Percentiles rank a stretch among this genome's conserved stretches.
Evolutionary conservation across 2,888 invertebrate species (phyloP).

Genomic region (Spialia ferax): DNA sequence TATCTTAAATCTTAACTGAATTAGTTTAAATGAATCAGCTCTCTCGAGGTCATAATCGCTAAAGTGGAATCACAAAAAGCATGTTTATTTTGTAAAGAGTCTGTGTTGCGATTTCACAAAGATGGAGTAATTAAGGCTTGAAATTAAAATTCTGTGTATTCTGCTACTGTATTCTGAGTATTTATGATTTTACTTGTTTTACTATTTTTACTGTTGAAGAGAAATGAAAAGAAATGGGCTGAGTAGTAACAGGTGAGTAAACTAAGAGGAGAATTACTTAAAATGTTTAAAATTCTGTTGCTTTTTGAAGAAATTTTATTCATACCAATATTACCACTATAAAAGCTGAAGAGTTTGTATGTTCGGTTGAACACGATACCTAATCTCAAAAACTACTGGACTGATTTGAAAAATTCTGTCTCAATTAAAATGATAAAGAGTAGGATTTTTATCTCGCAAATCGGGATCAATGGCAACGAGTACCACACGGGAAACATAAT

Average conservation of each 20-base stretch:
- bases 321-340: too few relatives aligned
- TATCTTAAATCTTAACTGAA: background rate
- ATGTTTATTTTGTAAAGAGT: background rate
- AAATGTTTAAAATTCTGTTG: too few relatives aligned
- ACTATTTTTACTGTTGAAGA: background rate
- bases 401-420: too few relatives aligned
- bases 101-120: background rate
- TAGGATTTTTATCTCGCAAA: too few relatives aligned
- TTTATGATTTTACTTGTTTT: background rate
- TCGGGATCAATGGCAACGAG: too few relatives aligned
- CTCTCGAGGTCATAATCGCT: background rate
- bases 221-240: background rate
- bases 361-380: too few relatives aligned
- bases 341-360: too few relatives aligned
- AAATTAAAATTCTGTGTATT: constrained; percentile 21
- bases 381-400: too few relatives aligned
- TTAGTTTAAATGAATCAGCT: background rate
- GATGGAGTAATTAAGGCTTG: constrained; percentile 24
- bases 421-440: too few relatives aligned
- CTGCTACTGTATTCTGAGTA: background rate
- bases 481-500: too few relatives aligned
- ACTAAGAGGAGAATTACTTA: too few relatives aligned
- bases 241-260: background rate
- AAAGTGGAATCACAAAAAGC: background rate
- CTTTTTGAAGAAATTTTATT: too few relatives aligned